A percentile compares a stretch with the other conserved stretches of the same genome.
Conservation (phyloP, 1,140 invertebrate species). For the Saxidomus purpurata region DNA sequence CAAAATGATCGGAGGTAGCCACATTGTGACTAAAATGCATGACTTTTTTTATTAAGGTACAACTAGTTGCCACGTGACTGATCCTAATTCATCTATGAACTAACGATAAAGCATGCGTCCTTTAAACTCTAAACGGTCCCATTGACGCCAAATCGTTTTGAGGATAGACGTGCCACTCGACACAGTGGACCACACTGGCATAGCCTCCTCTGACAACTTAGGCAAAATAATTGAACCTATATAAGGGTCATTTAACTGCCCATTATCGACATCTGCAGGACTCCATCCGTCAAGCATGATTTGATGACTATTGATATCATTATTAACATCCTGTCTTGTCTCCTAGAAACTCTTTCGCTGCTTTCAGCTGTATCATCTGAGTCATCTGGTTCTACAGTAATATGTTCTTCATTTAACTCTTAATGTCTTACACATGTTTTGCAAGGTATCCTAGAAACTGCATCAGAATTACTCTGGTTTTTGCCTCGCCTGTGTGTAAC, state of each 20-base stretch:
- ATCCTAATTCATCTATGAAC: not conserved
- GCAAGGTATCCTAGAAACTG: conserved; percentile 68
- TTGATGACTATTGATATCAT: not conserved
- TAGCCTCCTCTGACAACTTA: not conserved
- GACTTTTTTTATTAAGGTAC: not conserved
- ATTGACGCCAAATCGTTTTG: conserved; percentile 31
- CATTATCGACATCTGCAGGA: not conserved
- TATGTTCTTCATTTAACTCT: not conserved
- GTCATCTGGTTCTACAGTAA: too few relatives aligned
- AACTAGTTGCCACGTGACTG: not conserved
- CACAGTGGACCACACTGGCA: not conserved
- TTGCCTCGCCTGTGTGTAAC: conserved; percentile 74
- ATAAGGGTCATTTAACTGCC: not conserved
- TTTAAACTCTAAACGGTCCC: not conserved
- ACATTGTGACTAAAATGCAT: not conserved
- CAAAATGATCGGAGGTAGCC: not conserved
- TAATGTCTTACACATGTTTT: conserved; percentile 54
- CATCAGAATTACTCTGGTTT: conserved; percentile 77
- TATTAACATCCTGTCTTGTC: not conserved
- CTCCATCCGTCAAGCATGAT: not conserved
- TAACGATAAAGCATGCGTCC: conserved; percentile 17
- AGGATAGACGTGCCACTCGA: not conserved
- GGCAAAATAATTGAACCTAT: not conserved
- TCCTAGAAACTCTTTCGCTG: not conserved
- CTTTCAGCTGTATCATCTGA: not conserved